Evolutionary conservation across 2,888 invertebrate genomes (phyloP), one percentile per base, ranked within the genome.

Genomic region (Drosophila mayaguana): DNA sequence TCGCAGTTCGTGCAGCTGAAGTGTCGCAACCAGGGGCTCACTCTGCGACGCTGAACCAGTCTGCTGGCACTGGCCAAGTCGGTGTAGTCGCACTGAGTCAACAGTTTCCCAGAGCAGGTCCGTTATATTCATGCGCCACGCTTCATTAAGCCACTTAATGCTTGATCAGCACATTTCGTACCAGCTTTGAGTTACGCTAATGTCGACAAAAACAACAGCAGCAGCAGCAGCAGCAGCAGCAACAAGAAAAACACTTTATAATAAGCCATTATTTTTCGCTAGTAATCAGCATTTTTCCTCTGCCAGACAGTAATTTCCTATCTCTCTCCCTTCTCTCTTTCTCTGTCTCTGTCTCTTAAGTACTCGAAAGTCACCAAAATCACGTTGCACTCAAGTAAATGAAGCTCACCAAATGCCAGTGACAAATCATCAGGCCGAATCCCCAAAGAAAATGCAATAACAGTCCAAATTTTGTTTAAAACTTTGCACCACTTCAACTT

Each of bases 71-170:
- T 66, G 42, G 36, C 40, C 9, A 46, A 46, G 28, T 14, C 16
- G 9, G 9, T 63, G n/a, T 63, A 55, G 59, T 66, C 53, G 74
- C 74, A 65, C 56, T 45, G 67, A 62, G 63, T 63, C 53, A 66
- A 79, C 76, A 63, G 75, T 60, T 63, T 71, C 55, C n/a, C 57
- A 46, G 68, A 20, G 83, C 80, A 60, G 64, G 51, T 69, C 88
- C 88, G 83, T 80, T 88, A 75, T 75, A 69, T 80, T 60, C 78
- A 78, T 83, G 59, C 53, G 74, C 89, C 84, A 86, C 84, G 87
- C 87, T 83, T 78, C 70, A 84, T 87, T 81, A 74, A 61, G 65
- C 84, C 86, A 68, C 76, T 88, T 84, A 62, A 72, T 82, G 87
- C 84, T 72, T 73, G 75, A 84, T 87, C 84, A 84, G 89, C 84